Base-by-base conservation (phyloP, 2,113 vertebrate genomes). In the Psephotus haematonotus region DNA sequence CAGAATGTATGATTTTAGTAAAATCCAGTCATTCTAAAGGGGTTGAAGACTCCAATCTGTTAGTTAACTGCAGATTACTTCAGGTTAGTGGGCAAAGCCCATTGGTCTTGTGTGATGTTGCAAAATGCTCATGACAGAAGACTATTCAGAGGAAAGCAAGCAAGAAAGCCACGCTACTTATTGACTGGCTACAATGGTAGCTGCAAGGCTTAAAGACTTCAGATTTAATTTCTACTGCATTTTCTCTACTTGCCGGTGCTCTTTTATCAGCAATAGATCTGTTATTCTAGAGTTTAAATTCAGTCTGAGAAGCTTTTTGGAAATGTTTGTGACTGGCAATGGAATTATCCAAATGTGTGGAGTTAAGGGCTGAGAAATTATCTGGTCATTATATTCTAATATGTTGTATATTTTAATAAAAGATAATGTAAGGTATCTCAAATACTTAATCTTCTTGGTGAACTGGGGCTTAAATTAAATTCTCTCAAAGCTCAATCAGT, bases 1-100 rank as follows among this genome's bases (percentile, higher is more conserved):
- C 43, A 49, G 52, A 82, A 46, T 8, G n/a, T 28, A 39, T 6
- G 29, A 15, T 60, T 63, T 39, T 35, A 55, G 80, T 76, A 86
- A 71, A 92, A 82, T 50, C 16, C 29, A 55, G 31, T 11, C 5
- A 7, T 84, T 76, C 50, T 9, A 8, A 81, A 86, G 47, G 49
- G 17, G 24, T 33, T 37, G 13, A 37, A 11, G 41, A 9, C 23
- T 28, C 23, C 0, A 0, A 6, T 72, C 50, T 43, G 22, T 29
- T 41, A 47, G 27, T 33, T 82, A 50, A 46, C 28, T 1, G 3
- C 31, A 59, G 43, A 9, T 57, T 52, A 49, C 19, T 60, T 82
- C 22, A 57, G 25, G 29, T 52, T 64, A 52, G 59, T 15, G 35
- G 29, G 17, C 20, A 79, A 70, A 76, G 25, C 29, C 49, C 2